phyloP scores from a whole-genome alignment of 2,888 invertebrate genomes.

The Rhimphoctona megacephalus region DNA sequence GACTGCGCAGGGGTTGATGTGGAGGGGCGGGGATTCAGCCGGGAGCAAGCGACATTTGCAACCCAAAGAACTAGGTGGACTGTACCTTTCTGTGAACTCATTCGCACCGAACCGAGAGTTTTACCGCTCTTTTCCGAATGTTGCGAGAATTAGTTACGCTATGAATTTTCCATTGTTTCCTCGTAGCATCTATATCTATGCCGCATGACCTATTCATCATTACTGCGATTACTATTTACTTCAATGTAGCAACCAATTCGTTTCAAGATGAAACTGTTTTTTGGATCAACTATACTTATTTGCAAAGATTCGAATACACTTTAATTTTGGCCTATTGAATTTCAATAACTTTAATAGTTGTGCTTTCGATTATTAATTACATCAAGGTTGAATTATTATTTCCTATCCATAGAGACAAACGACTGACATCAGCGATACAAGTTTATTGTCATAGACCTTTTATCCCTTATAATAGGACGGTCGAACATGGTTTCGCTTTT shows the following conservation, averaged over 20 bases:
- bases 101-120: slow-evolving; percentile 44
- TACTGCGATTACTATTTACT: slow-evolving; percentile 30
- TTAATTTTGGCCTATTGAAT: not conserved
- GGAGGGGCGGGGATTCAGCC: slow-evolving; percentile 10
- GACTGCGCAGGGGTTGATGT: slow-evolving; percentile 46
- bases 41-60: slow-evolving; percentile 52
- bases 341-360: not conserved
- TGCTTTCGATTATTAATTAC: not conserved
- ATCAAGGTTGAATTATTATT: not conserved
- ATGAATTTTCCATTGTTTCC: slow-evolving; percentile 49
- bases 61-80: slow-evolving; percentile 51
- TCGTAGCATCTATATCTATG: slow-evolving; percentile 14
- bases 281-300: not conserved
- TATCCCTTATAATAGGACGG: not conserved
- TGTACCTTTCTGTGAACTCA: slow-evolving; percentile 33
- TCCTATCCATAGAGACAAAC: not conserved
- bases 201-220: slow-evolving; percentile 55
- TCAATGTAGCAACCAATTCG: not conserved
- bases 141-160: slow-evolving; percentile 17
- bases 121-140: slow-evolving; percentile 43
- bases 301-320: not conserved
- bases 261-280: slow-evolving; percentile 15
- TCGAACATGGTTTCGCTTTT: not conserved
- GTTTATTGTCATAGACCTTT: not conserved
- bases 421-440: slow-evolving; percentile 2